Evolutionary conservation across 2,113 vertebrate species (phyloP).

Genomic region (Puma concolor): DNA sequence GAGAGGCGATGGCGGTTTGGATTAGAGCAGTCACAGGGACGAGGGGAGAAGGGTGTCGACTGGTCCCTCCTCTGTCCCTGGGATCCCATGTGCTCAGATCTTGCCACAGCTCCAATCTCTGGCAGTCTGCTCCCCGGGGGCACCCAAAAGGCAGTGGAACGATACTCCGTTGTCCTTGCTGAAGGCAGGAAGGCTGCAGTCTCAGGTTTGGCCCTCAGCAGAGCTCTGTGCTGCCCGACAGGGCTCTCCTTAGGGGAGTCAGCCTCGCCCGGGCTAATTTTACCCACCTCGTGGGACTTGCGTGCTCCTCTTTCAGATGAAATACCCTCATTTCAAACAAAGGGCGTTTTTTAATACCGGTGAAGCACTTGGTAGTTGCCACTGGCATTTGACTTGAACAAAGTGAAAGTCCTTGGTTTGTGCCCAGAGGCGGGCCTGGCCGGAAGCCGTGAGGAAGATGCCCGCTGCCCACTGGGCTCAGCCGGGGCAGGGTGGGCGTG

Average conservation of each 20-base stretch:
- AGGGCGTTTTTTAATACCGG: conserved; percentile 66
- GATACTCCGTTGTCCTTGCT: background rate
- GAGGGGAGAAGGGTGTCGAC: too few relatives aligned
- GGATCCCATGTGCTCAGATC: background rate
- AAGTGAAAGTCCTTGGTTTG: conserved; percentile 66
- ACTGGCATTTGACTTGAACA: conserved; percentile 79
- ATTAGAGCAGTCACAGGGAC: background rate
- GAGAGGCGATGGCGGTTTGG: background rate
- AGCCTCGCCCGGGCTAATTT: conserved; percentile 15
- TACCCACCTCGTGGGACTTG: background rate
- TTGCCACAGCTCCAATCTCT: background rate
- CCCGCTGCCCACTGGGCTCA: background rate
- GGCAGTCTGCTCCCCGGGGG: background rate
- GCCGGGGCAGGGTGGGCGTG: background rate
- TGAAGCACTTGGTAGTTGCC: conserved; percentile 44
- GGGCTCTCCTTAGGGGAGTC: background rate
- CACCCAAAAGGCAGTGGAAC: too few relatives aligned
- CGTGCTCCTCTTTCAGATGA: conserved; percentile 22
- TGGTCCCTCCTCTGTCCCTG: background rate
- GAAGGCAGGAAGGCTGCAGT: background rate
- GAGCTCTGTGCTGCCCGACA: background rate
- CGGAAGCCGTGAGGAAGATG: conserved; percentile 26
- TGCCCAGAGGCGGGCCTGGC: conserved; percentile 61
- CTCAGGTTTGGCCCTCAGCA: background rate
- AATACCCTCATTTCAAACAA: conserved; percentile 76